phyloP scores from a whole-genome alignment of 2,888 invertebrate species.

The Dasysyrphus tricinctus region DNA sequence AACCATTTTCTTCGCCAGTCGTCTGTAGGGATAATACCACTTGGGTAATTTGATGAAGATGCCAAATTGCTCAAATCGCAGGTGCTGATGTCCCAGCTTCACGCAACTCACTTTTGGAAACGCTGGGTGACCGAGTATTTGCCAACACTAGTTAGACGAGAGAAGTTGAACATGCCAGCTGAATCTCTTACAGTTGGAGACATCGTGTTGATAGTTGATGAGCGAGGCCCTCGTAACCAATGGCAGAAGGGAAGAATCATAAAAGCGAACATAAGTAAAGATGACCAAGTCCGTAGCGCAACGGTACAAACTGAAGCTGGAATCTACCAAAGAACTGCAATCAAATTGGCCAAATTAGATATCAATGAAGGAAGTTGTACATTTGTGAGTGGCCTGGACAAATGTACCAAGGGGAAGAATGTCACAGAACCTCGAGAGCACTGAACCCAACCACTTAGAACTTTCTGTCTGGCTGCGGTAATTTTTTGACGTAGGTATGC shows the following conservation, averaged over 20 bases:
- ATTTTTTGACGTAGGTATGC: no score
- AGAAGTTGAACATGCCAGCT: not conserved
- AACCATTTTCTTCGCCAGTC: no score
- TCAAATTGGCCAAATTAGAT: not conserved
- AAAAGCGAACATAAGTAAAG: not conserved
- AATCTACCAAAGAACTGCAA: not conserved
- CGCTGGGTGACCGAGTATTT: no score
- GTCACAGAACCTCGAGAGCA: no score
- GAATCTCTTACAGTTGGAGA: not conserved
- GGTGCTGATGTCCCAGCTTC: no score
- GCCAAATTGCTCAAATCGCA: no score
- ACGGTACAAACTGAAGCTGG: not conserved
- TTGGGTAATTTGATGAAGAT: no score
- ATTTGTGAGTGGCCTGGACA: no score
- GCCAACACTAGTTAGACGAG: not conserved
- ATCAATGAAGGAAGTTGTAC: not conserved
- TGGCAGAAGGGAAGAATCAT: not conserved
- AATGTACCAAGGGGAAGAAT: slow-evolving; percentile 14
- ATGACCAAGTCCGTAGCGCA: not conserved
- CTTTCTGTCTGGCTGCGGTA: no score
- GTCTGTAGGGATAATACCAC: no score
- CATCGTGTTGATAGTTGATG: not conserved
- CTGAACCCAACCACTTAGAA: no score
- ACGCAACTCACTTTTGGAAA: no score
- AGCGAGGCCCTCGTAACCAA: not conserved